Conservation (phyloP, 2,888 invertebrate species). For the Sminthurinus aureus region DNA sequence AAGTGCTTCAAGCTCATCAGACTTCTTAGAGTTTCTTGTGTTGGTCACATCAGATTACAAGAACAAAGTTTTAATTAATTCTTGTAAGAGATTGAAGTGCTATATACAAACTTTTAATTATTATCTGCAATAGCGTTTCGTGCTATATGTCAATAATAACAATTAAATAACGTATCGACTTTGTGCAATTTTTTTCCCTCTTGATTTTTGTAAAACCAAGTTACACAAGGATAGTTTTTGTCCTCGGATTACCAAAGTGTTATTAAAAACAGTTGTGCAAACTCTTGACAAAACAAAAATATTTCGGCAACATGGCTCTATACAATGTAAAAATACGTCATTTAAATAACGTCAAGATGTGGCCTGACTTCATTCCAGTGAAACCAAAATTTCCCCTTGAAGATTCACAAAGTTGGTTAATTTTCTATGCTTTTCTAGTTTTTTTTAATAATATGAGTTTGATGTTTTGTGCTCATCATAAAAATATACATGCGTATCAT, state of each 20-base stretch:
- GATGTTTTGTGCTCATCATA: too few relatives aligned
- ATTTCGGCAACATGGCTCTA: conserved; percentile 25
- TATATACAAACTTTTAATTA: background rate
- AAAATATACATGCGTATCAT: too few relatives aligned
- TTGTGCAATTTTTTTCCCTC: background rate
- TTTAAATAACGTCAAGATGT: conserved; percentile 37
- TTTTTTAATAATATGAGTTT: too few relatives aligned
- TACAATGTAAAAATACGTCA: conserved; percentile 39
- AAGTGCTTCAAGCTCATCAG: background rate
- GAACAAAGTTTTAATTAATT: background rate
- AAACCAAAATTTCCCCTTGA: conserved; percentile 32
- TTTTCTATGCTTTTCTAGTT: too few relatives aligned
- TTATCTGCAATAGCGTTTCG: background rate
- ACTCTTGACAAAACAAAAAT: background rate
- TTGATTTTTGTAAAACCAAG: background rate
- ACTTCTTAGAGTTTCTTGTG: background rate
- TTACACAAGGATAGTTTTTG: background rate
- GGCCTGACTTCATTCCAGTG: conserved; percentile 40
- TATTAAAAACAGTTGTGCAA: background rate
- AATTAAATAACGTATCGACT: background rate
- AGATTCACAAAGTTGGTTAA: conserved; percentile 23
- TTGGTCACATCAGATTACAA: background rate
- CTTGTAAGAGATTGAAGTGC: background rate
- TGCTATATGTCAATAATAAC: background rate
- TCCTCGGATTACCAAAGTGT: background rate